Percentiles rank a stretch among this genome's conserved stretches.
Conservation (phyloP, 2,113 vertebrate species). For the Callaeas wilsoni region DNA sequence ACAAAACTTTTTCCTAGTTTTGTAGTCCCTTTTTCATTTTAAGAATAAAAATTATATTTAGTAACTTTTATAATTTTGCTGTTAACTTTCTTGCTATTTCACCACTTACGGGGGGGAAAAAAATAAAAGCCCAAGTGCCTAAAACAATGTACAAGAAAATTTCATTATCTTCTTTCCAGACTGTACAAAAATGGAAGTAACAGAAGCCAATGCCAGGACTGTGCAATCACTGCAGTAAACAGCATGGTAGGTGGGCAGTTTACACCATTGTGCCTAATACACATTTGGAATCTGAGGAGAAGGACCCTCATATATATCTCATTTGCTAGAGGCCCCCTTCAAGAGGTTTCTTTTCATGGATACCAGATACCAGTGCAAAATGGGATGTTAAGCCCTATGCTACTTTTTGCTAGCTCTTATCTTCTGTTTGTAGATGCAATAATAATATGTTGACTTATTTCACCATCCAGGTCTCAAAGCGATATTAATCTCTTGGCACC, state of each 20-base stretch:
- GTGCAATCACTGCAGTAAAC: background rate
- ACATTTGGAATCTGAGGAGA: background rate
- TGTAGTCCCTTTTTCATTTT: background rate
- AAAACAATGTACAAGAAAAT: background rate
- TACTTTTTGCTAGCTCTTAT: background rate
- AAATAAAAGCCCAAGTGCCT: background rate
- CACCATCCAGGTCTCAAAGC: background rate
- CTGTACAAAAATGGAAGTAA: background rate
- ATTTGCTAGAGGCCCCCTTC: background rate
- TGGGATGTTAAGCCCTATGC: fast-evolving
- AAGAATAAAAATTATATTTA: background rate
- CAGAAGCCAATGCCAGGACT: background rate
- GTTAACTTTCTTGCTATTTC: background rate
- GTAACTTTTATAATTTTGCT: background rate
- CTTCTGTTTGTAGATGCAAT: background rate
- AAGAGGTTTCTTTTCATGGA: background rate
- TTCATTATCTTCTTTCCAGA: background rate
- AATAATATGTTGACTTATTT: background rate
- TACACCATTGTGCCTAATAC: too few species aligned
- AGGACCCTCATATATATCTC: background rate
- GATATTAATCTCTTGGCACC: background rate
- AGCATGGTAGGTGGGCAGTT: background rate
- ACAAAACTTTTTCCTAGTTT: too few species aligned
- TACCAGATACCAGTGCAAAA: background rate
- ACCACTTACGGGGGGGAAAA: fast-evolving